Conservation (phyloP, 30 jellyfish, hydroid and myxozoan genomes). For the Nemopilema nomurai region DNA sequence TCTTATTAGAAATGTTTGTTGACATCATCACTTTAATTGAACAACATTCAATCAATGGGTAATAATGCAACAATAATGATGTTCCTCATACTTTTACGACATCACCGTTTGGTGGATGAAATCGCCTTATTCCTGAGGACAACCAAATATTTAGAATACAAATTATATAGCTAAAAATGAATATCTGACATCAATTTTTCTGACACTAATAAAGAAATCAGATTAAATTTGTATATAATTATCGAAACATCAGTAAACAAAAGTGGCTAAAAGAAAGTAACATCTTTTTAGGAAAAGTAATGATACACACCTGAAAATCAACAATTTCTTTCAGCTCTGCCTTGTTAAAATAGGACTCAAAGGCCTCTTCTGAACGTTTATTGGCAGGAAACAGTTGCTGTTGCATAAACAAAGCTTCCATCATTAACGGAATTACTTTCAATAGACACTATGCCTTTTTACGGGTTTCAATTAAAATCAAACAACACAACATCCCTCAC, state of each 20-base stretch:
- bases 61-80: not conserved
- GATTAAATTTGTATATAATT: too few species aligned
- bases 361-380: constrained; percentile 93
- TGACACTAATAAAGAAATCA: too few species aligned
- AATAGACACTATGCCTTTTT: too few species aligned
- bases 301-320: constrained; percentile 84
- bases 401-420: not conserved
- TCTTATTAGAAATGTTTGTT: not conserved
- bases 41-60: not conserved
- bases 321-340: constrained; percentile 87
- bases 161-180: too few species aligned
- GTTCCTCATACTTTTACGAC: constrained; percentile 20
- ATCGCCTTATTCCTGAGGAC: constrained; percentile 32
- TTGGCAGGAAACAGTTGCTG: constrained; percentile 96
- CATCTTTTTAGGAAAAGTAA: not conserved
- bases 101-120: not conserved
- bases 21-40: not conserved
- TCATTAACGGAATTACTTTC: too few species aligned
- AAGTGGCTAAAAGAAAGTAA: too few species aligned
- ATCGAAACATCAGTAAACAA: too few species aligned
- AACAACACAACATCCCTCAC: too few species aligned
- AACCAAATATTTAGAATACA: not conserved
- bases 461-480: too few species aligned
- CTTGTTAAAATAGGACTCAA: constrained; percentile 88
- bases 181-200: too few species aligned